Evolutionary conservation across 1,140 invertebrate genomes (phyloP).

Genomic region (Drosophila neocordata): DNA sequence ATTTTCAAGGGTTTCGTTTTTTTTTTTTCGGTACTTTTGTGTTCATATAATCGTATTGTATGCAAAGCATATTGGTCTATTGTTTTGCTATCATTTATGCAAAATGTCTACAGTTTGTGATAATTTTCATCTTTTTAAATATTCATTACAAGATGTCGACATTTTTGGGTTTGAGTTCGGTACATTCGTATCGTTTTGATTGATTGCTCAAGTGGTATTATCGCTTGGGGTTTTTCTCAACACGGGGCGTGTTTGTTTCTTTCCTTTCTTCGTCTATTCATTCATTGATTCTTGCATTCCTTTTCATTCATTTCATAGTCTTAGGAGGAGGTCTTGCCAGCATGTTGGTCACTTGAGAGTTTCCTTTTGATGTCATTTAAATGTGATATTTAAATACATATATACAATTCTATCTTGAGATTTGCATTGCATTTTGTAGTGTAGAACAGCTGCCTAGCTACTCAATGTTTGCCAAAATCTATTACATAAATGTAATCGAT

Average conservation of each 20-base stretch:
- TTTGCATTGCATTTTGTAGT: constrained; percentile 34
- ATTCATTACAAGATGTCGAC: constrained; percentile 71
- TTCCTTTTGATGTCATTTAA: constrained; percentile 67
- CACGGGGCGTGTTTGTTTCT: constrained; percentile 42
- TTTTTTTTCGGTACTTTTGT: constrained; percentile 57
- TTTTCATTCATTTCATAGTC: constrained; percentile 1
- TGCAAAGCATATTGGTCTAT: constrained; percentile 74
- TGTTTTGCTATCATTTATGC: constrained; percentile 75
- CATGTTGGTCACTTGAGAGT: constrained; percentile 78
- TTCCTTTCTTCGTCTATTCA: constrained; percentile 24
- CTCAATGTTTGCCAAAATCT: constrained; percentile 29
- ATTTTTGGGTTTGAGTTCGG: constrained; percentile 35
- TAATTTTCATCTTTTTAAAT: constrained; percentile 76
- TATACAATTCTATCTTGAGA: constrained; percentile 9
- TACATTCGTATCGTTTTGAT: constrained; percentile 67
- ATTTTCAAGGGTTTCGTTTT: constrained; percentile 7
- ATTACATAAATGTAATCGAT: constrained; percentile 64
- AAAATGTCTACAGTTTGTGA: constrained; percentile 69
- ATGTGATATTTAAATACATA: constrained; percentile 18
- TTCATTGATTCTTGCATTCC: constrained; percentile 19
- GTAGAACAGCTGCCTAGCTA: constrained; percentile 26
- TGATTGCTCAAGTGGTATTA: constrained; percentile 79
- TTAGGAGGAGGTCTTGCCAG: constrained; percentile 46
- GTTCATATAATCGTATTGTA: constrained; percentile 70
- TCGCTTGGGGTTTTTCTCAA: constrained; percentile 46